A percentile compares a stretch with the other conserved stretches of the same genome.
Conservation (phyloP, 2,113 vertebrate genomes). For the Stegastes partitus region DNA sequence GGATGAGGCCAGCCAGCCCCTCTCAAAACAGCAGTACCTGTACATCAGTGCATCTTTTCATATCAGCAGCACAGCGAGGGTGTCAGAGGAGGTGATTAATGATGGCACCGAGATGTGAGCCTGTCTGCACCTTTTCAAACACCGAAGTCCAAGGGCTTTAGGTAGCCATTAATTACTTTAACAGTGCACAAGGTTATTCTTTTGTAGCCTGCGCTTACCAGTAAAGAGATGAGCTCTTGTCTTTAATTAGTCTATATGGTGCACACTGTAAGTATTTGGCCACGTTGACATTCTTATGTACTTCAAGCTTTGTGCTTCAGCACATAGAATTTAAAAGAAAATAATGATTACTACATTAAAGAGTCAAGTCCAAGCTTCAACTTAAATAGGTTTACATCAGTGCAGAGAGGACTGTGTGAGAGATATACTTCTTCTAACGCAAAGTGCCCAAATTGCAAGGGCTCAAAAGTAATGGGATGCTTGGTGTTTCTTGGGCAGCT, state of each 20-base stretch:
- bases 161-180: not conserved
- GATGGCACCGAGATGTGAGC: not conserved
- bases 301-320: not conserved
- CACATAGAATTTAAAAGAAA: not conserved
- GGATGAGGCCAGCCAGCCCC: not conserved
- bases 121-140: not conserved
- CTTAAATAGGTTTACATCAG: not conserved
- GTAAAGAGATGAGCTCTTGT: not conserved
- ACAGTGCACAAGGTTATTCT: not conserved
- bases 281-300: not conserved
- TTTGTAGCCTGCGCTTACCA: not conserved
- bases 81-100: not conserved
- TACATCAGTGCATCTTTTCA: not conserved
- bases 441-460: not conserved
- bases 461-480: not conserved
- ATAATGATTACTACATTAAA: not conserved
- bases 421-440: not conserved
- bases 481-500: not conserved
- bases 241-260: not conserved
- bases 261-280: not conserved
- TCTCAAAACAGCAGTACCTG: not conserved
- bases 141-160: not conserved
- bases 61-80: not conserved
- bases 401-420: not conserved
- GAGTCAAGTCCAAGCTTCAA: not conserved